Evolutionary conservation across 2,888 invertebrate species (phyloP), one percentile per base, ranked within the genome.

Genomic region (Dyspetes luteomarginatus): DNA sequence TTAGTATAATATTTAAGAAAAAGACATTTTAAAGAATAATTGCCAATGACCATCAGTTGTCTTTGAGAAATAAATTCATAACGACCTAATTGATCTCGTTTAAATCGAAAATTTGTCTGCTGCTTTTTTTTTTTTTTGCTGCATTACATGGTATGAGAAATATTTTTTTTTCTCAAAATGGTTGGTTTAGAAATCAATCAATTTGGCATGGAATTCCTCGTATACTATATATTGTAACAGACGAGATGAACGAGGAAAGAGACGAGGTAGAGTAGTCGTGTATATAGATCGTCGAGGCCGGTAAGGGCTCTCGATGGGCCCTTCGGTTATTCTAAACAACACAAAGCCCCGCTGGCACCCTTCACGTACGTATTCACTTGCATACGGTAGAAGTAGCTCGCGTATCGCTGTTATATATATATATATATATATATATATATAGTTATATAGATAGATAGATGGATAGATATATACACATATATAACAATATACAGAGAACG

Each of bases 311-410:
- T 86, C 86, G 86, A 85, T 84, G 85, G 87, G 87, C 88, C 88
- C 89, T 89, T 89, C 87, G 84, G 89, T 90, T 90, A 89, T 91
- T 90, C 89, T 88, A 90, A 91, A 90, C 90, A 91, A 91, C 90
- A 90, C 89, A 90, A 91, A 90, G 89, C 86, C 87, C 87, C 87
- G 86, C 85, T 87, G 87, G 88, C 89, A 88, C 88, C 87, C 89
- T 72, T 85, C 88, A 84, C 85, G 78, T 86, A 82, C 83, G 85
- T 76, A 81, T 83, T 83, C 79, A 83, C 83, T 85, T 85, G 83
- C 79, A 72, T 62, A 69, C 28, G 45, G 28, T 19, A 64, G 68
- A 69, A 73, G 55, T 67, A 68, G 62, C 62, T 64, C 73, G 65
- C 15, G 45, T 55, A 48, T 41, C 62, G 69, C 7, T 55, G 50